Base-by-base conservation (phyloP, 2,113 vertebrate genomes). In the Ctenomys sociabilis region DNA sequence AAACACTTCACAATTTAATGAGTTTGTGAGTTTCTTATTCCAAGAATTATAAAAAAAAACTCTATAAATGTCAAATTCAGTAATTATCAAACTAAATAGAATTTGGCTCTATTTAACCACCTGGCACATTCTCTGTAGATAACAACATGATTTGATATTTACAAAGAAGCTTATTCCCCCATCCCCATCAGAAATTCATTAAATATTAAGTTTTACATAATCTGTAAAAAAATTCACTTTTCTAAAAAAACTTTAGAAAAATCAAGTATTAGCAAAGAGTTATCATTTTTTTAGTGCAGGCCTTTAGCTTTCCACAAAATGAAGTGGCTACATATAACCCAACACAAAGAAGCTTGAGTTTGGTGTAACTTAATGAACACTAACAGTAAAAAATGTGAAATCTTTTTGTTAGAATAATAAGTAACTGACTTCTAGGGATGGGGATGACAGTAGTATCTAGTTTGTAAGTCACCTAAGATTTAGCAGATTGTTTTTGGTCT, bases 41-140 rank as follows among this genome's bases (percentile, higher is more conserved):
- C 70, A 45, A 82, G 87, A 97, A 97, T 96, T 95, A 80, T 90
- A 97, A 95, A 96, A 96, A 96, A 64, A 95, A 87, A 78, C 43
- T 97, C 70, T 92, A 61, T 93, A 93, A 97, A 96, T 96, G 96
- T 93, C 96, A 97, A 91, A 95, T 96, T 95, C 90, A 93, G 84
- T 96, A 97, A 97, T 96, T 97, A 97, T 94, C 93, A 85, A 93
- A 90, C 77, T 78, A 95, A 97, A 97, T 89, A 97, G 95, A 96
- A 88, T 97, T 97, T 97, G 96, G 95, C 91, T 97, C 64, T 97
- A 54, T 96, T 96, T 97, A 97, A 96, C 84, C 93, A 95, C 96
- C 80, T 96, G 93, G 91, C 52, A 93, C 12, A 90, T 35, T 86
- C 82, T 96, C 63, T 45, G 37, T 43, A 96, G 93, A 91, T 88